These are phyloP conservation scores for Ceriagrion tenellum DNA, from an alignment of 2,888 invertebrate species.

Conservation along the genomic window DNA sequence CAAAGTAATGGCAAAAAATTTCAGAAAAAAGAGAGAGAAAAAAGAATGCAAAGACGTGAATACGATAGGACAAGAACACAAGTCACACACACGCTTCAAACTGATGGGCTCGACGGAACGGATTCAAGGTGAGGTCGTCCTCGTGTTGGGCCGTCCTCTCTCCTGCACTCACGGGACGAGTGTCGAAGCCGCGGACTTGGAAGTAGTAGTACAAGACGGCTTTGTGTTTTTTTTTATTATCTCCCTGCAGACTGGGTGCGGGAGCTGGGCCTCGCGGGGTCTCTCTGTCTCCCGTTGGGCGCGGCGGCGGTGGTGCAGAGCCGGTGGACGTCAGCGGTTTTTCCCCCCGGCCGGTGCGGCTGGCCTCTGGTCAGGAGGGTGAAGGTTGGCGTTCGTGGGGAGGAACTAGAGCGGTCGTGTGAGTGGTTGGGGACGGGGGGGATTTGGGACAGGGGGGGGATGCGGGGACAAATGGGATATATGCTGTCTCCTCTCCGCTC, in stretches of 20 bases:
- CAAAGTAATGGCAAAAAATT: background rate
- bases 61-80: slow-evolving; percentile 4
- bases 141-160: background rate
- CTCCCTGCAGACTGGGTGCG: background rate
- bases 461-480: background rate
- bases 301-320: background rate
- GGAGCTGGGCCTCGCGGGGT: background rate
- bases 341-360: background rate
- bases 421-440: background rate
- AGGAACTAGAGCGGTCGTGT: background rate
- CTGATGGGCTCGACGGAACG: background rate
- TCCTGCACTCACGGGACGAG: background rate
- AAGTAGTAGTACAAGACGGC: too few relatives aligned
- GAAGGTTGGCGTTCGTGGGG: background rate
- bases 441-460: background rate
- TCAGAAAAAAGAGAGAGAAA: background rate
- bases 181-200: background rate
- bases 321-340: background rate
- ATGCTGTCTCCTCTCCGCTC: background rate
- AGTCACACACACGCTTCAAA: slow-evolving; percentile 27
- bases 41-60: slow-evolving; percentile 18
- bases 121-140: background rate
- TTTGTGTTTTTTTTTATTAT: too few relatives aligned
- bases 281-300: background rate
- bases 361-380: background rate